Evolutionary conservation across 1,140 invertebrate species (phyloP).

Genomic region (Pseudomyrmex pallidus): DNA sequence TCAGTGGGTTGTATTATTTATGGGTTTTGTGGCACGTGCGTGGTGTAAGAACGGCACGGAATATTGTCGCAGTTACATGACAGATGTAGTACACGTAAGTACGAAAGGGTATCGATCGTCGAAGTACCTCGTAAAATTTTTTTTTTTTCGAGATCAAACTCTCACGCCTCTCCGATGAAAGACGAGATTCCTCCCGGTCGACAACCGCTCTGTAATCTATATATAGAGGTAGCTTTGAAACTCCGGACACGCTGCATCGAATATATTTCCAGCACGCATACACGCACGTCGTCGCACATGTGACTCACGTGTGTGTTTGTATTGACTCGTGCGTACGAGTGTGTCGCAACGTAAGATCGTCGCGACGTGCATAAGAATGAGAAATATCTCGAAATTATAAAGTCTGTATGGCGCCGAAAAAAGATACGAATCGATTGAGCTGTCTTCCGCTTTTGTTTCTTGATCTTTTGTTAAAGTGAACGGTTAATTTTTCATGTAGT

Average conservation of each 20-base stretch:
- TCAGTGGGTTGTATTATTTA: constrained; percentile 23
- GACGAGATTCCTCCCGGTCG: constrained; percentile 68
- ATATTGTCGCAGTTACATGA: constrained; percentile 2
- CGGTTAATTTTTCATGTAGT: no score
- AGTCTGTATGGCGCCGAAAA: background rate
- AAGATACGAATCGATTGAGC: background rate
- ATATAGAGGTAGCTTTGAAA: constrained; percentile 72
- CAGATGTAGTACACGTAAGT: background rate
- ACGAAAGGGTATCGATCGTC: constrained; percentile 39
- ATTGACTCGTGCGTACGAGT: background rate
- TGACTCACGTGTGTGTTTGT: background rate
- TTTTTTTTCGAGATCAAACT: constrained; percentile 43
- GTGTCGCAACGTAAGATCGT: constrained; percentile 17
- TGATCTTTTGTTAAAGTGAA: background rate
- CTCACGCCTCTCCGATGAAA: constrained; percentile 67
- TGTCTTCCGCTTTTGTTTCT: background rate
- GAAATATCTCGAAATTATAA: constrained; percentile 33
- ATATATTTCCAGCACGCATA: constrained; percentile 69
- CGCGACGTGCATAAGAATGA: constrained; percentile 59
- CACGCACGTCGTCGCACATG: background rate
- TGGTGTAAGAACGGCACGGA: background rate
- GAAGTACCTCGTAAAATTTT: constrained; percentile 40
- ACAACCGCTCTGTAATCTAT: constrained; percentile 72
- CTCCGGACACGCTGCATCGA: constrained; percentile 71
- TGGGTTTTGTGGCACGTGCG: constrained; percentile 15